phyloP scores from a whole-genome alignment of 2,113 vertebrate genomes.

The Martes martes region DNA sequence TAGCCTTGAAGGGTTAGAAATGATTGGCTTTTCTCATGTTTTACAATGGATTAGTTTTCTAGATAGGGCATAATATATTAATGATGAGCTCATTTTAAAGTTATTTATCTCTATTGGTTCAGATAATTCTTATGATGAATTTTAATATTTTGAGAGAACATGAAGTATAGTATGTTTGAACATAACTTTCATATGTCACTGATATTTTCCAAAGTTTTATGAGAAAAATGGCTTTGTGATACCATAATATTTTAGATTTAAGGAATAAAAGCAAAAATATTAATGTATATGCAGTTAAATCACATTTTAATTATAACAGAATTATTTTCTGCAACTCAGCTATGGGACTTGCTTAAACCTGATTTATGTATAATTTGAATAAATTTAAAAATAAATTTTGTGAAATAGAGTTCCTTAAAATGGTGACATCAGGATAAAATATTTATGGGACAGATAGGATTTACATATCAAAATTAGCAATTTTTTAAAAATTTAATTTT shows the following conservation, averaged over 20 bases:
- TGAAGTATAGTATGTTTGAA: background rate
- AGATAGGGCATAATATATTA: background rate
- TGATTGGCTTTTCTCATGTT: slow-evolving; percentile 37
- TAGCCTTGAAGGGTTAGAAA: slow-evolving; percentile 55
- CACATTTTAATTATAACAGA: background rate
- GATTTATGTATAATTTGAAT: background rate
- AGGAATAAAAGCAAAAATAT: background rate
- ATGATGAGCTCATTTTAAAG: background rate
- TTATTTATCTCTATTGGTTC: background rate
- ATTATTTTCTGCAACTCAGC: background rate
- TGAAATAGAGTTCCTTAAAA: background rate
- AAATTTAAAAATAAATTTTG: slow-evolving; percentile 12
- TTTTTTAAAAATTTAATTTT: background rate
- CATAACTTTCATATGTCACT: background rate
- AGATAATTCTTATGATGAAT: background rate
- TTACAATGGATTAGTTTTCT: slow-evolving; percentile 21
- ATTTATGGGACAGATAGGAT: background rate
- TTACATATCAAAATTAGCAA: background rate
- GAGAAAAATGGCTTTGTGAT: slow-evolving; percentile 2
- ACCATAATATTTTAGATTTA: slow-evolving; percentile 2
- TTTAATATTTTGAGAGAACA: slow-evolving; percentile 6
- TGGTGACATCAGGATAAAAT: background rate
- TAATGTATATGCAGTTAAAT: background rate
- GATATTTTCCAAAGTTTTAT: background rate
- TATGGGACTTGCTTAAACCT: background rate